Percentiles rank a stretch among this genome's conserved stretches.
phyloP scores from a whole-genome alignment of 2,888 invertebrate species.

The Diabrotica balteata region DNA sequence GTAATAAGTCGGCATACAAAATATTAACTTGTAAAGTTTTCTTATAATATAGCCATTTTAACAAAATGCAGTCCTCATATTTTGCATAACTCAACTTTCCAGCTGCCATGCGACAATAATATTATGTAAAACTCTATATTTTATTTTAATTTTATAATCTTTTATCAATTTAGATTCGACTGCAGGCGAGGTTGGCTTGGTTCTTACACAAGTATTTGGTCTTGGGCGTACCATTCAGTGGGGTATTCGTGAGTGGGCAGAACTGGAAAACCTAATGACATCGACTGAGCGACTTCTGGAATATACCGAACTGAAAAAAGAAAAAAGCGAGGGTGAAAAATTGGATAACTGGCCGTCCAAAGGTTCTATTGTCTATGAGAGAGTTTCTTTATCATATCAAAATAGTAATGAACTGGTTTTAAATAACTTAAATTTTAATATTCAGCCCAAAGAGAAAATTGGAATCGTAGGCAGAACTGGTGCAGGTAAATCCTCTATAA shows the following conservation, averaged over 20 bases:
- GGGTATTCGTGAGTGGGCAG: constrained; percentile 83
- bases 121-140: too few relatives aligned
- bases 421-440: constrained; percentile 70
- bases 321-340: constrained; percentile 58
- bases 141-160: too few relatives aligned
- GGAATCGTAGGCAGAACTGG: constrained; percentile 63
- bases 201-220: constrained; percentile 80
- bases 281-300: constrained; percentile 80
- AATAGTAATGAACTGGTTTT: constrained; percentile 74
- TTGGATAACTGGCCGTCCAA: constrained; percentile 71
- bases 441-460: constrained; percentile 73
- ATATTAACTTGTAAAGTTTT: too few relatives aligned
- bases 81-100: too few relatives aligned
- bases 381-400: constrained; percentile 76
- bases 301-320: constrained; percentile 51
- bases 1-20: too few relatives aligned
- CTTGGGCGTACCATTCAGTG: constrained; percentile 72
- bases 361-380: constrained; percentile 72
- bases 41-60: too few relatives aligned
- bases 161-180: constrained; percentile 36
- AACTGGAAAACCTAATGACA: constrained; percentile 81
- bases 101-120: too few relatives aligned
- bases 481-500: constrained; percentile 80
- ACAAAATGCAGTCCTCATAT: too few relatives aligned
- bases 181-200: constrained; percentile 61